These are phyloP conservation scores for Squalus acanthias DNA, from an alignment of 2,797 vertebrate genomes.

Conservation along the genomic window DNA sequence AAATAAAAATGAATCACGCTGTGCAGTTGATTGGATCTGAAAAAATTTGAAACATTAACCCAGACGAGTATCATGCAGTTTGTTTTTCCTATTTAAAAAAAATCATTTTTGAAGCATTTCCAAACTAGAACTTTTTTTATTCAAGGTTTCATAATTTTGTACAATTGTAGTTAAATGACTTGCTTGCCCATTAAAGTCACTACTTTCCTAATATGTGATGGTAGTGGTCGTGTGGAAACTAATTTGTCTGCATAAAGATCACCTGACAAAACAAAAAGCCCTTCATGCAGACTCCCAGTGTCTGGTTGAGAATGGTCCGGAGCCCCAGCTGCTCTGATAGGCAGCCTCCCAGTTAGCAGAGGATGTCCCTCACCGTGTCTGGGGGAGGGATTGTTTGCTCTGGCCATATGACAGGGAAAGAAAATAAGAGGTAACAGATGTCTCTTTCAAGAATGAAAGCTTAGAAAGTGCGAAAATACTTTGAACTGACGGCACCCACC, in stretches of 20 bases:
- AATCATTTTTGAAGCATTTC: conserved; percentile 1
- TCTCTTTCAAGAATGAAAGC: conserved; percentile 37
- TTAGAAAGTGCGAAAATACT: conserved; percentile 40
- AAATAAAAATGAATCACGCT: not conserved
- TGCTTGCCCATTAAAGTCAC: not conserved
- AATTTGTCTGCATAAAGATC: conserved; percentile 50
- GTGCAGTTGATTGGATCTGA: not conserved
- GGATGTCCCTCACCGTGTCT: conserved; percentile 21
- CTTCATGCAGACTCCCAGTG: conserved; percentile 48
- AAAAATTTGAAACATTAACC: not conserved
- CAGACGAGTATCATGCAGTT: not conserved
- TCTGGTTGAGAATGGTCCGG: conserved; percentile 40
- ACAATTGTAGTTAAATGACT: not conserved
- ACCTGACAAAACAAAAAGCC: conserved; percentile 55
- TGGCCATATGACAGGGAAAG: conserved; percentile 43
- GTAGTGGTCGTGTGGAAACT: conserved; percentile 43
- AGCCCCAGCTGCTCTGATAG: conserved; percentile 46
- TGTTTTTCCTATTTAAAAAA: not conserved
- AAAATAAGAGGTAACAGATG: conserved; percentile 47
- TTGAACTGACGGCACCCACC: conserved; percentile 19
- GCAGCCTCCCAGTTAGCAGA: conserved; percentile 41
- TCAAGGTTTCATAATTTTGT: not conserved
- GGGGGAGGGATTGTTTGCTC: conserved; percentile 43
- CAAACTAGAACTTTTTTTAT: too few species aligned
- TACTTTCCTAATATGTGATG: not conserved